Evolutionary conservation across 2,888 invertebrate genomes (phyloP).

Genomic region (Phragmatobia fuliginosa): DNA sequence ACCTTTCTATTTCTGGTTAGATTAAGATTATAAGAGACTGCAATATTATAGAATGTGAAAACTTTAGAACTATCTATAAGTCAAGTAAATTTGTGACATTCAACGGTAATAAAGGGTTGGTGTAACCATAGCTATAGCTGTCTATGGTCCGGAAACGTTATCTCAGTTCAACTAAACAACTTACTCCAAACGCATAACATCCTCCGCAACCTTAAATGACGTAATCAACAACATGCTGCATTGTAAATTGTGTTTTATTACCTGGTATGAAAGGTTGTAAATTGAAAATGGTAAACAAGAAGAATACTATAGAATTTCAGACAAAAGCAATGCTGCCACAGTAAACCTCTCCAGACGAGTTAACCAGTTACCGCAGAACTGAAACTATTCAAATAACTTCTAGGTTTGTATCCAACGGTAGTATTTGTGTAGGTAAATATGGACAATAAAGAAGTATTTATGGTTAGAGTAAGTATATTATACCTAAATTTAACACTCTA

Average conservation of each 20-base stretch:
- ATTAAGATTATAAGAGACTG: not conserved
- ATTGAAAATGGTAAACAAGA: constrained; percentile 35
- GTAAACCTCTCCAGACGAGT: constrained; percentile 72
- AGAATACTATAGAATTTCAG: constrained; percentile 39
- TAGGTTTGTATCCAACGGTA: constrained; percentile 29
- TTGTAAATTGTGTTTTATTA: constrained; percentile 48
- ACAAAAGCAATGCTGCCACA: constrained; percentile 64
- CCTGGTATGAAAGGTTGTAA: constrained; percentile 39
- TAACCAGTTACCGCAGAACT: constrained; percentile 78
- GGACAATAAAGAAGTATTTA: not conserved
- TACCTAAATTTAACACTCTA: not conserved
- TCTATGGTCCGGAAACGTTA: constrained; percentile 74
- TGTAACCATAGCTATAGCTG: constrained; percentile 61
- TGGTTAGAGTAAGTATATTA: not conserved
- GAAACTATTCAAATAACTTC: constrained; percentile 75
- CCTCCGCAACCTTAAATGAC: constrained; percentile 43
- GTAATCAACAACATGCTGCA: constrained; percentile 30
- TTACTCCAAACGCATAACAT: constrained; percentile 68
- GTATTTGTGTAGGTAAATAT: not conserved
- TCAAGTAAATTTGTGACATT: constrained; percentile 31
- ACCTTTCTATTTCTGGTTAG: not conserved
- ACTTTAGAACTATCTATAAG: not conserved
- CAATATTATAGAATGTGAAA: not conserved
- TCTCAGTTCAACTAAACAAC: constrained; percentile 80
- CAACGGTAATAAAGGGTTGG: constrained; percentile 58